These are phyloP conservation scores for Maconellicoccus hirsutus DNA, from an alignment of 1,140 invertebrate genomes.

Conservation along the genomic window DNA sequence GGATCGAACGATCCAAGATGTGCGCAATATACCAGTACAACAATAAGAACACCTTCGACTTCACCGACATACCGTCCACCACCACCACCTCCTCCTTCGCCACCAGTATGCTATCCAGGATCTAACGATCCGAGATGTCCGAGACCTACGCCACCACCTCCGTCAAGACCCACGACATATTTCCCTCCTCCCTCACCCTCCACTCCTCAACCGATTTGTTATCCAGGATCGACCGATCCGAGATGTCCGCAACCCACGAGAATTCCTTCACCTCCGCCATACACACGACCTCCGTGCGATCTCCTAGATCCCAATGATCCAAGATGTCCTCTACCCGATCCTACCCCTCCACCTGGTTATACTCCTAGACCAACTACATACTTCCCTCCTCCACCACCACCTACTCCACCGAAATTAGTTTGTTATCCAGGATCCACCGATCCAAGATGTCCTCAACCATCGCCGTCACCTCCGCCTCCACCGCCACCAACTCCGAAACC, in stretches of 20 bases:
- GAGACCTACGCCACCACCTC: slow-evolving; percentile 29
- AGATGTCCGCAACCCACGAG: slow-evolving; percentile 36
- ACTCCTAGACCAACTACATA: slow-evolving; percentile 28
- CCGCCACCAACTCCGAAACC: slow-evolving; percentile 30
- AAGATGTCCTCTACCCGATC: slow-evolving; percentile 38
- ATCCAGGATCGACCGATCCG: slow-evolving; percentile 36
- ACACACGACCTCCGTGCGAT: slow-evolving; percentile 33
- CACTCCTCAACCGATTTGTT: slow-evolving; percentile 25
- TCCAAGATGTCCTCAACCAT: slow-evolving; percentile 30
- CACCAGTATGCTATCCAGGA: slow-evolving; percentile 41
- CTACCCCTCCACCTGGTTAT: slow-evolving; percentile 27
- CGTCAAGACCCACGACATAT: too few relatives aligned
- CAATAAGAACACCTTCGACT: slow-evolving; percentile 29
- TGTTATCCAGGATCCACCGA: slow-evolving; percentile 32
- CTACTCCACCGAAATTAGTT: slow-evolving; percentile 24
- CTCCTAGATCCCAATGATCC: slow-evolving; percentile 39
- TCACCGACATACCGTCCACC: slow-evolving; percentile 31
- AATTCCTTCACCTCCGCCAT: slow-evolving; percentile 28
- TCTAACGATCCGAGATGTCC: slow-evolving; percentile 40
- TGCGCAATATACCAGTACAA: slow-evolving; percentile 28
- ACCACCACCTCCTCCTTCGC: slow-evolving; percentile 30
- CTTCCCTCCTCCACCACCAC: slow-evolving; percentile 27
- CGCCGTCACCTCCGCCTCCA: slow-evolving; percentile 30
- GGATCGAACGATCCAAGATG: slow-evolving; percentile 32
- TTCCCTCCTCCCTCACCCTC: slow-evolving; percentile 26